phyloP scores from a whole-genome alignment of 2,113 vertebrate species.

The Patagioenas fasciata region DNA sequence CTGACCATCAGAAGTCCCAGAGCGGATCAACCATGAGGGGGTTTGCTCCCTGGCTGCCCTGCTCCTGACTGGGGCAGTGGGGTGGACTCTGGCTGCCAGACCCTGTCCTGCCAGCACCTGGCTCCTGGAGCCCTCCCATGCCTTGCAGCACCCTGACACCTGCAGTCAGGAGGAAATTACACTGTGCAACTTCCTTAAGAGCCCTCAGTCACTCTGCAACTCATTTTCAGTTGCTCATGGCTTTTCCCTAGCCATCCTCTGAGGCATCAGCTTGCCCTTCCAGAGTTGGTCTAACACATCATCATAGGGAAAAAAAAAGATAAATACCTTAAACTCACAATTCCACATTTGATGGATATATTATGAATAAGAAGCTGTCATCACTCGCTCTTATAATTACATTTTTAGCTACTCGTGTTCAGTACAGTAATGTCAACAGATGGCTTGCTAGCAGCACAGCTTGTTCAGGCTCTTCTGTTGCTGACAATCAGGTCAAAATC shows the following conservation, averaged over 20 bases:
- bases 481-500: not conserved
- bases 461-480: not conserved
- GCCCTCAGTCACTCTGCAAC: not conserved
- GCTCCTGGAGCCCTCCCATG: not conserved
- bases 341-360: not conserved
- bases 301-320: not conserved
- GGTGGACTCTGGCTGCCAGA: not conserved
- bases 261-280: not conserved
- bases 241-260: not conserved
- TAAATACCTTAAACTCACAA: not conserved
- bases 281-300: not conserved
- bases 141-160: not conserved
- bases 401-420: slow-evolving; percentile 24
- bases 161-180: not conserved
- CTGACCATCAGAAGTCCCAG: not conserved
- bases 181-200: not conserved
- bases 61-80: not conserved
- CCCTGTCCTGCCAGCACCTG: not conserved
- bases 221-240: not conserved
- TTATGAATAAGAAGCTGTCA: not conserved
- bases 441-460: not conserved
- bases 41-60: not conserved
- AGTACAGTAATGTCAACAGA: not conserved
- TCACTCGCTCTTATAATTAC: not conserved
- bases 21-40: not conserved